A percentile compares a stretch with the other conserved stretches of the same genome.
phyloP scores from a whole-genome alignment of 2,888 invertebrate species.

The Drosophila atripex region DNA sequence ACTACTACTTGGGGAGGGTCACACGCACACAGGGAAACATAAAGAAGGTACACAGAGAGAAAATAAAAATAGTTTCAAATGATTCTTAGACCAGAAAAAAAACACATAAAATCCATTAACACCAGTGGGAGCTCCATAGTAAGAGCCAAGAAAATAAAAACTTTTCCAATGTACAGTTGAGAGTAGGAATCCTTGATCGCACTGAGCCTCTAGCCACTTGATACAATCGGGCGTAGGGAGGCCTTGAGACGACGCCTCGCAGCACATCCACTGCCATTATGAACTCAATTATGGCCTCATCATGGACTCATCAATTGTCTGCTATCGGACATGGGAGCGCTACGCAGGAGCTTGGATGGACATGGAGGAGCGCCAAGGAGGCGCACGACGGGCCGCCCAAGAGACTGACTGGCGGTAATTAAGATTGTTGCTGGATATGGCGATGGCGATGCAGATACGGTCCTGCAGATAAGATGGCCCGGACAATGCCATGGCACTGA shows the following conservation, averaged over 20 bases:
- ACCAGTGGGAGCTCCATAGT: background rate
- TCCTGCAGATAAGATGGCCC: conserved; percentile 32
- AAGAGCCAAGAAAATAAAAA: background rate
- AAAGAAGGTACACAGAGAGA: conserved; percentile 5
- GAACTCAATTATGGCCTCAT: conserved; percentile 58
- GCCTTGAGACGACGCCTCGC: conserved; percentile 17
- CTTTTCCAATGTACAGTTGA: background rate
- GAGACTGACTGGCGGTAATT: conserved; percentile 31
- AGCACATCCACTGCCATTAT: conserved; percentile 39
- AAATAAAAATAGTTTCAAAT: background rate
- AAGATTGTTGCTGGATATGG: conserved; percentile 30
- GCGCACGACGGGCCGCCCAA: too few relatives aligned
- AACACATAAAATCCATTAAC: background rate
- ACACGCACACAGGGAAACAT: conserved; percentile 6
- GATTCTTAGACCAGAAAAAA: background rate
- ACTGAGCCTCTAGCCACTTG: conserved; percentile 8
- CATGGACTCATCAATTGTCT: conserved; percentile 58
- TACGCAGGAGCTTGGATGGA: conserved; percentile 33
- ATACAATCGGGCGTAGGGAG: conserved; percentile 10
- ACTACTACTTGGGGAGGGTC: conserved; percentile 11
- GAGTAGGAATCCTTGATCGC: background rate
- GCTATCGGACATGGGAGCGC: conserved; percentile 53
- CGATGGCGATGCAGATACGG: conserved; percentile 17
- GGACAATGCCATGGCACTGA: conserved; percentile 54
- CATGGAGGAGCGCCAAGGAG: conserved; percentile 15